phyloP scores from a whole-genome alignment of 2,797 vertebrate species.

The Cyclopterus lumpus region DNA sequence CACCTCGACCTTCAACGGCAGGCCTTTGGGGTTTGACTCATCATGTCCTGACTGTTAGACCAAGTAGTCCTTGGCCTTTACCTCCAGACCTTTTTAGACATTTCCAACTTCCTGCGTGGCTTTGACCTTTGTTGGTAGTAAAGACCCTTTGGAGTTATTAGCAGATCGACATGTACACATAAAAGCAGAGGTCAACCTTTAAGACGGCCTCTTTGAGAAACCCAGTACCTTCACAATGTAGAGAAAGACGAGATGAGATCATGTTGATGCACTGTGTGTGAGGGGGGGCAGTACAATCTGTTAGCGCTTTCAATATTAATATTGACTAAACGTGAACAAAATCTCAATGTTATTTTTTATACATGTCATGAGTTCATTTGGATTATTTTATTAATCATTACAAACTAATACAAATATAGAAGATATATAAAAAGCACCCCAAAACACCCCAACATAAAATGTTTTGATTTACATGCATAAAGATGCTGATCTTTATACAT shows the following conservation, averaged over 20 bases:
- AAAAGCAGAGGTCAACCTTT: constrained; percentile 13
- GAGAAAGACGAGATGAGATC: background rate
- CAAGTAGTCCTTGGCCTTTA: constrained; percentile 58
- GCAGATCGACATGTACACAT: constrained; percentile 8
- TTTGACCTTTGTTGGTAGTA: constrained; percentile 43
- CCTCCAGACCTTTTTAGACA: constrained; percentile 16
- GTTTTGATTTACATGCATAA: background rate
- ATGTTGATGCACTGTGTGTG: background rate
- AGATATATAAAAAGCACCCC: background rate
- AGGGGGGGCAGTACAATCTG: background rate
- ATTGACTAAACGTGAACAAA: background rate
- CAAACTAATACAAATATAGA: background rate
- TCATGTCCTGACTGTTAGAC: constrained; percentile 21
- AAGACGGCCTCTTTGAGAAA: background rate
- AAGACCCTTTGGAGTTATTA: constrained; percentile 13
- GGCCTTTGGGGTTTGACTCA: constrained; percentile 22
- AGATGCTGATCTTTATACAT: background rate
- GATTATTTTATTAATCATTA: background rate
- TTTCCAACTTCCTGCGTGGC: constrained; percentile 8
- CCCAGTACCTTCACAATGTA: background rate
- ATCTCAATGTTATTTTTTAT: too few species aligned
- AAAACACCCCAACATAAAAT: background rate
- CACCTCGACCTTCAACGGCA: constrained; percentile 52
- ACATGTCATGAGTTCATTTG: too few species aligned
- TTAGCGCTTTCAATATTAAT: background rate